Conservation (phyloP, 2,888 invertebrate species). For the Limenitis camilla region DNA sequence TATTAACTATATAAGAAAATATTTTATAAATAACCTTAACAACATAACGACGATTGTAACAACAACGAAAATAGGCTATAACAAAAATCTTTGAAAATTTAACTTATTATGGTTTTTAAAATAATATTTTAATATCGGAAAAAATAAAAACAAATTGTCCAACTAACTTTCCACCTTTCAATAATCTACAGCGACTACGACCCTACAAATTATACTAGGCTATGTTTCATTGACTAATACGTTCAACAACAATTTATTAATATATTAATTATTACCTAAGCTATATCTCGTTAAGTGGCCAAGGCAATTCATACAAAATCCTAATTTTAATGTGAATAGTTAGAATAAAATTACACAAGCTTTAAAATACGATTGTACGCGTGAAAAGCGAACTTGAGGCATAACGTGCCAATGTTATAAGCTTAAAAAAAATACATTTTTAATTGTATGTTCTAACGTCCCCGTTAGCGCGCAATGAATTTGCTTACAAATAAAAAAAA, state of each 20-base stretch:
- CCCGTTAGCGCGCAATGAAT: constrained; percentile 9
- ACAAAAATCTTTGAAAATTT: background rate
- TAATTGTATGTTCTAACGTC: background rate
- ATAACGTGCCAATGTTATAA: constrained; percentile 11
- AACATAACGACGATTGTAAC: constrained; percentile 22
- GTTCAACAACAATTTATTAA: constrained; percentile 33
- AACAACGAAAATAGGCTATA: constrained; percentile 1
- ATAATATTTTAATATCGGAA: no score
- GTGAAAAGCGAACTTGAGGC: constrained; percentile 16
- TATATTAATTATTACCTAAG: constrained; percentile 23
- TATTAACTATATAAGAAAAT: constrained; percentile 12
- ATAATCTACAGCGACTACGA: constrained; percentile 29
- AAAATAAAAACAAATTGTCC: no score
- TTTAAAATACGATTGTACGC: constrained; percentile 14
- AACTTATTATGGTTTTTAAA: no score
- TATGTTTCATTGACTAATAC: constrained; percentile 30
- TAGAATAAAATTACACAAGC: constrained; percentile 15
- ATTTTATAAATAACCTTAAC: constrained; percentile 28
- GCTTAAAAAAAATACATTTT: constrained; percentile 9
- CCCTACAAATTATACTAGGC: constrained; percentile 31
- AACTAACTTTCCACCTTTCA: constrained; percentile 20
- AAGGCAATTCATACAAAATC: constrained; percentile 28
- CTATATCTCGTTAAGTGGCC: constrained; percentile 22
- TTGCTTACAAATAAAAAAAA: no score
- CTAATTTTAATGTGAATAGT: constrained; percentile 11